Percentiles rank a stretch among this genome's conserved stretches.
Conservation (phyloP, 2,113 vertebrate species). For the Nyctereutes procyonoides region DNA sequence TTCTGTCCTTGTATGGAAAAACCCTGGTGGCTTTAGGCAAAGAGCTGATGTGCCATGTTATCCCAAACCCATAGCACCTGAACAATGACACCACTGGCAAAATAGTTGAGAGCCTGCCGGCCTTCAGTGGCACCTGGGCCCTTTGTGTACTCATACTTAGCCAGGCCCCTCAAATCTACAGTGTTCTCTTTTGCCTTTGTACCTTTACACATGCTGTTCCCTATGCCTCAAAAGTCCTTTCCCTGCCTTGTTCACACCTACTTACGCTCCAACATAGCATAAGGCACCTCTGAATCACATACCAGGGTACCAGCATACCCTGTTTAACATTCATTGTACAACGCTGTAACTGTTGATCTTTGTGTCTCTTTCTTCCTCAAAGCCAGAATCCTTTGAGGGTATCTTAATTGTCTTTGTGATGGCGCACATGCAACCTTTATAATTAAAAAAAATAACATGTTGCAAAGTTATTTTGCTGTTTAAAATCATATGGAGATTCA, state of each 20-base stretch:
- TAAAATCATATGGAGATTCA: not conserved
- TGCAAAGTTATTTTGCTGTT: not conserved
- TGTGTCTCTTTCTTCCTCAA: not conserved
- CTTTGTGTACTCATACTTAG: no score
- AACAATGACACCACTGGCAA: not conserved
- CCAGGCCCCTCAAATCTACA: no score
- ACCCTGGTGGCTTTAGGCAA: not conserved
- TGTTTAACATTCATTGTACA: not conserved
- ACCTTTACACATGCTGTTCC: not conserved
- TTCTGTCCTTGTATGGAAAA: not conserved
- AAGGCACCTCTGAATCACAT: not conserved
- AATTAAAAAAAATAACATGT: not conserved
- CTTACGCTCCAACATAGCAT: not conserved
- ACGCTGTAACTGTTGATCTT: not conserved
- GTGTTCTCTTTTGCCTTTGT: not conserved
- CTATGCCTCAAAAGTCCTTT: not conserved
- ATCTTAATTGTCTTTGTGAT: not conserved
- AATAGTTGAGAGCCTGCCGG: not conserved
- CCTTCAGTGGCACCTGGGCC: rapidly evolving
- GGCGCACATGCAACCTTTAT: not conserved
- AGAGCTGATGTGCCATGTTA: not conserved
- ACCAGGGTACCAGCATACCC: rapidly evolving
- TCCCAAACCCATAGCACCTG: not conserved
- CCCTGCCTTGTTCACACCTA: rapidly evolving
- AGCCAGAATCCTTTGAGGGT: no score